Evolutionary conservation across 1,140 invertebrate species (phyloP).

Genomic region (Nomia melanderi): DNA sequence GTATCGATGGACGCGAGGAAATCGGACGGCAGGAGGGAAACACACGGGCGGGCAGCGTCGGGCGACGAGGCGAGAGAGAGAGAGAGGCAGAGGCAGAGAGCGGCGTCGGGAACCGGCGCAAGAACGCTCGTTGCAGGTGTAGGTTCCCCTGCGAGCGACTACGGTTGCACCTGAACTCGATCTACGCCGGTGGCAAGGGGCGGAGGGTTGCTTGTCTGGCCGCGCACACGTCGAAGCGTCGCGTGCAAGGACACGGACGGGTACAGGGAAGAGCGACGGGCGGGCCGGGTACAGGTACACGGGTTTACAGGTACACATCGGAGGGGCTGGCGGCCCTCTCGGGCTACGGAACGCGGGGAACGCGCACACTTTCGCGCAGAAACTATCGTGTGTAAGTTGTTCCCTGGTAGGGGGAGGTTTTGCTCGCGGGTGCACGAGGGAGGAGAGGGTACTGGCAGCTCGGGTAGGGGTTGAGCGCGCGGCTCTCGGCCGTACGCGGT

Average conservation of each 20-base stretch:
- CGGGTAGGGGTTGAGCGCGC: slow-evolving; percentile 33
- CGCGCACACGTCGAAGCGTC: background rate
- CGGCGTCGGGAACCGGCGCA: background rate
- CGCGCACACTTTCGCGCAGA: slow-evolving; percentile 56
- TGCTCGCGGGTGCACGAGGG: slow-evolving; percentile 34
- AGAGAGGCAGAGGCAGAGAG: background rate
- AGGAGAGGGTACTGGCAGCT: slow-evolving; percentile 47
- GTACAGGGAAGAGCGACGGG: background rate
- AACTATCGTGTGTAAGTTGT: slow-evolving; percentile 58
- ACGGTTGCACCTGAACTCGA: background rate
- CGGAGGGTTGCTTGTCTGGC: background rate
- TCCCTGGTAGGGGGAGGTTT: slow-evolving; percentile 37
- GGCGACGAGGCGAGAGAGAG: no score
- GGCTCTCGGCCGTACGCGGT: slow-evolving; percentile 58
- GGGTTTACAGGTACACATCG: background rate
- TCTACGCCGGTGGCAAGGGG: no score
- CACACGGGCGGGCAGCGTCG: no score
- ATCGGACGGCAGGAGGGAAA: no score
- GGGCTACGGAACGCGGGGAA: slow-evolving; percentile 30
- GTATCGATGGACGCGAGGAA: no score
- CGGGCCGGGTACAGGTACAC: background rate
- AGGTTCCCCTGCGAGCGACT: background rate
- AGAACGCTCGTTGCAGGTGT: background rate
- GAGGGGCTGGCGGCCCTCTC: background rate
- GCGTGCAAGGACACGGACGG: slow-evolving; percentile 3